Percentiles rank a stretch among this genome's conserved stretches.
phyloP scores from a whole-genome alignment of 1,140 invertebrate species.

The Drosophila neocordata region DNA sequence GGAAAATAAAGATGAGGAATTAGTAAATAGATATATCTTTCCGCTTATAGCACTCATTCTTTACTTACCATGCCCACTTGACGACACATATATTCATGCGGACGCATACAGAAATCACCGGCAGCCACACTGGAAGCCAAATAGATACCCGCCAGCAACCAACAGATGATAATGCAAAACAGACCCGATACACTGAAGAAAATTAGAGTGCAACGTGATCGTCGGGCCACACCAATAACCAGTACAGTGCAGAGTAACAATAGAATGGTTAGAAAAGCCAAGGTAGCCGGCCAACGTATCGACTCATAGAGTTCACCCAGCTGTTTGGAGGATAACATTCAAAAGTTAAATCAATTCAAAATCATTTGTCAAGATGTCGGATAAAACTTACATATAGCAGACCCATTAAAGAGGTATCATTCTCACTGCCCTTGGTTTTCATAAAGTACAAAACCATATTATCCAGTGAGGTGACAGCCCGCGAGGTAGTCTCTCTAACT shows the following conservation, averaged over 20 bases:
- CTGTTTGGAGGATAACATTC: slow-evolving; percentile 22
- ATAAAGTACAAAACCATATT: slow-evolving; percentile 88
- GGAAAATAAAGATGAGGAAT: too few species aligned
- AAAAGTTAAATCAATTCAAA: not conserved
- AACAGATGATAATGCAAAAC: slow-evolving; percentile 91
- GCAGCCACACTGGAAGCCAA: slow-evolving; percentile 88
- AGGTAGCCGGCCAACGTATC: slow-evolving; percentile 90
- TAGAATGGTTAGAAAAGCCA: slow-evolving; percentile 89
- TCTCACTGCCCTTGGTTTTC: slow-evolving; percentile 86
- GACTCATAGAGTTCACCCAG: slow-evolving; percentile 85
- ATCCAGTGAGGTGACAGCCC: slow-evolving; percentile 84
- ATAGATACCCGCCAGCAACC: slow-evolving; percentile 90
- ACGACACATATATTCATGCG: slow-evolving; percentile 84
- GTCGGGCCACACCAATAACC: slow-evolving; percentile 91
- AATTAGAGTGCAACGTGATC: slow-evolving; percentile 92
- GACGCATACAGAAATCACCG: slow-evolving; percentile 89
- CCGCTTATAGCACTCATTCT: not conserved
- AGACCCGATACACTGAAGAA: slow-evolving; percentile 90
- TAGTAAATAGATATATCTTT: too few species aligned
- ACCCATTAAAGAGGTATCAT: slow-evolving; percentile 87
- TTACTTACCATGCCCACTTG: slow-evolving; percentile 81
- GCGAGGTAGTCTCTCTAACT: slow-evolving; percentile 87
- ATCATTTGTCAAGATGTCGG: not conserved
- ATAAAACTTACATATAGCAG: slow-evolving; percentile 84
- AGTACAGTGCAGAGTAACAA: slow-evolving; percentile 91